Conservation (phyloP, 2,113 vertebrate species). For the Cardinalis cardinalis region DNA sequence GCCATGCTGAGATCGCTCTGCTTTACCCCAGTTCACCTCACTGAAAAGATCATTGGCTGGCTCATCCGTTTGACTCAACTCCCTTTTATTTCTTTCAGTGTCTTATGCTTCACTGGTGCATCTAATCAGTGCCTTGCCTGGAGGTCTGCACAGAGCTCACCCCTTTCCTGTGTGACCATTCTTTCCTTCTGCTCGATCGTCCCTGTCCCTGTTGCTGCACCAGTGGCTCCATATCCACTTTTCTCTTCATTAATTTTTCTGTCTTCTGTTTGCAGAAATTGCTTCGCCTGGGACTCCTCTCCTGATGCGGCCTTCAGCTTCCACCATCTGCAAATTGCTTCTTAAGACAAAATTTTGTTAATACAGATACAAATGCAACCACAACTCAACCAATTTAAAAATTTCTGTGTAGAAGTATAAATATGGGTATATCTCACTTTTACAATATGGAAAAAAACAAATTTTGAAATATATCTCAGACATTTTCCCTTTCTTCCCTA, state of each 20-base stretch:
- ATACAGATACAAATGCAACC: neutral
- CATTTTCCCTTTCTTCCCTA: neutral
- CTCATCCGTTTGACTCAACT: neutral
- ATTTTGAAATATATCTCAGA: neutral
- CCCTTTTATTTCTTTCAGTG: neutral
- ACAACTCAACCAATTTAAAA: neutral
- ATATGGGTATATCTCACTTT: neutral
- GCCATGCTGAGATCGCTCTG: neutral
- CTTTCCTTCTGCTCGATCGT: neutral
- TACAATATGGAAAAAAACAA: neutral
- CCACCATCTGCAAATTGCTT: neutral
- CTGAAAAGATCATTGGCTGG: neutral
- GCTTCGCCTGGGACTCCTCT: neutral
- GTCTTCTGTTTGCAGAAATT: neutral
- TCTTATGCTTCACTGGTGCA: neutral
- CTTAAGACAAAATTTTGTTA: neutral
- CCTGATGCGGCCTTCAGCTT: neutral
- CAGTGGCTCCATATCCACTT: neutral
- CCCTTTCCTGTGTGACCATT: neutral
- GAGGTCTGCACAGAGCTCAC: neutral
- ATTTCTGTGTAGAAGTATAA: neutral
- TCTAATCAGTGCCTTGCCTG: constrained; percentile 18
- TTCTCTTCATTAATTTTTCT: neutral
- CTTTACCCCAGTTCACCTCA: neutral
- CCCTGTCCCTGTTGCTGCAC: neutral